Evolutionary conservation across 2,797 vertebrate genomes (phyloP).

Genomic region (Galagoides demidoff): DNA sequence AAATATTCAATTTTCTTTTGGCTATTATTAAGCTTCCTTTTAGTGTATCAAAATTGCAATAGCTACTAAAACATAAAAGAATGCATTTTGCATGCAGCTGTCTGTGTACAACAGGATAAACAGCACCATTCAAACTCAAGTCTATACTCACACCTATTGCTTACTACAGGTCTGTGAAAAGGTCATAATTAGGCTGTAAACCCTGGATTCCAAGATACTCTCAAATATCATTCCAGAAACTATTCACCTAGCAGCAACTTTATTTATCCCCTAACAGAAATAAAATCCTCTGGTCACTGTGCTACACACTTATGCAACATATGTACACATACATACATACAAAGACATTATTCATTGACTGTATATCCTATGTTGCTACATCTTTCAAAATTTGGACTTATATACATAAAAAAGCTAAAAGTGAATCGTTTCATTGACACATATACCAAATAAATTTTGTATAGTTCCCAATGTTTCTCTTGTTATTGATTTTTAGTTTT

Average conservation of each 20-base stretch:
- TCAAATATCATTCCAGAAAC: slow-evolving; percentile 79
- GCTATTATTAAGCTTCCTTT: neutral
- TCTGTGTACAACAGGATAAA: slow-evolving; percentile 75
- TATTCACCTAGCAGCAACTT: slow-evolving; percentile 61
- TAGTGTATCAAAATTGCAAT: slow-evolving; percentile 59
- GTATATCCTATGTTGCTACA: slow-evolving; percentile 62
- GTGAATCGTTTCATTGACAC: slow-evolving; percentile 29
- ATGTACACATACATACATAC: neutral
- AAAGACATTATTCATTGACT: slow-evolving; percentile 60
- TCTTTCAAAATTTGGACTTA: slow-evolving; percentile 55
- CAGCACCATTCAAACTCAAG: slow-evolving; percentile 71
- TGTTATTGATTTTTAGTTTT: too few species aligned
- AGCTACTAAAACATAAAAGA: slow-evolving; percentile 72
- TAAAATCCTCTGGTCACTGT: slow-evolving; percentile 74
- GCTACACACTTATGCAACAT: slow-evolving; percentile 47
- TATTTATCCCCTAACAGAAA: slow-evolving; percentile 73
- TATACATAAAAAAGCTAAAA: slow-evolving; percentile 25
- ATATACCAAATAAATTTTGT: slow-evolving; percentile 59
- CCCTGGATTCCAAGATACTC: slow-evolving; percentile 74
- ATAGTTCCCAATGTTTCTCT: too few species aligned
- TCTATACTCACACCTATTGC: slow-evolving; percentile 56
- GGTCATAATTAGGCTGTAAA: slow-evolving; percentile 79
- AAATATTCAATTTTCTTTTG: slow-evolving; percentile 58
- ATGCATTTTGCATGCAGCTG: slow-evolving; percentile 62
- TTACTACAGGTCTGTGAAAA: slow-evolving; percentile 65